Conservation (phyloP, 1,140 invertebrate species). For the Tetraneura akinire region DNA sequence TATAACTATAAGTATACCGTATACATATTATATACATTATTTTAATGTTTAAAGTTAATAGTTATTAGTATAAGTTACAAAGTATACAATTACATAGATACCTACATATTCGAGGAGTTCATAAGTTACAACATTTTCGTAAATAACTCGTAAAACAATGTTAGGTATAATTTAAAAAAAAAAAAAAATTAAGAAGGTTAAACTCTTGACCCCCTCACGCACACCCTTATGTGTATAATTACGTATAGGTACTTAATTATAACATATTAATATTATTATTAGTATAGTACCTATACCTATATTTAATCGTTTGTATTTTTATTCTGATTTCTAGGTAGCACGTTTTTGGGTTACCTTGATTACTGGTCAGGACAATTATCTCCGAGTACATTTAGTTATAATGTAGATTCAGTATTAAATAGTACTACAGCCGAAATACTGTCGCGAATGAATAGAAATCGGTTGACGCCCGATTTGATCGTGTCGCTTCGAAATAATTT, state of each 20-base stretch:
- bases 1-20: too few species aligned
- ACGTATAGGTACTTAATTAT: not conserved
- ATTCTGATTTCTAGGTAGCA: constrained; percentile 12
- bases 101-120: too few species aligned
- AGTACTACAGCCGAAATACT: constrained; percentile 11
- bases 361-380: constrained; percentile 17
- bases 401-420: not conserved
- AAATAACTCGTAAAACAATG: too few species aligned
- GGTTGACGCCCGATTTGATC: not conserved
- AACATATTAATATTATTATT: not conserved
- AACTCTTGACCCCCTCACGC: not conserved
- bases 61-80: not conserved
- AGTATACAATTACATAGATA: not conserved
- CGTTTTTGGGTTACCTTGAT: constrained; percentile 28
- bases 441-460: not conserved
- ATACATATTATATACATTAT: too few species aligned
- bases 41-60: too few species aligned
- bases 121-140: too few species aligned
- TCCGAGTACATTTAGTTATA: not conserved
- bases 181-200: not conserved
- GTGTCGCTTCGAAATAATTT: not conserved
- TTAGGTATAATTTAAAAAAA: too few species aligned
- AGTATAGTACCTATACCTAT: not conserved
- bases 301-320: not conserved
- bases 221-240: not conserved